A percentile compares a stretch with the other conserved stretches of the same genome.
Conservation (phyloP, 2,797 vertebrate species). For the Sebastes iracundus region DNA sequence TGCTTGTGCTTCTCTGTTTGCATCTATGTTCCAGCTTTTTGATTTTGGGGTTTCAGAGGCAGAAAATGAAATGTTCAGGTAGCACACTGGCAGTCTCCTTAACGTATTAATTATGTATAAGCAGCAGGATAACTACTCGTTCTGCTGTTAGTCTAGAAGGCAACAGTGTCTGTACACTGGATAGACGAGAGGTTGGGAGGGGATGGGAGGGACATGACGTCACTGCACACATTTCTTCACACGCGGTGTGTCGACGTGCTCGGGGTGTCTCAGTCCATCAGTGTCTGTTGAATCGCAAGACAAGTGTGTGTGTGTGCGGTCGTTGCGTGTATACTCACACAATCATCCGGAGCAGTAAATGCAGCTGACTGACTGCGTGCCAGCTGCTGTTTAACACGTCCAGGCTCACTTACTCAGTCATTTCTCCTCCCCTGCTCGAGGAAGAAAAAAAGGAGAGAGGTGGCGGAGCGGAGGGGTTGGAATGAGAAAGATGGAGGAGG, state of each 20-base stretch:
- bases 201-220: conserved; percentile 55
- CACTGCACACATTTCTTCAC: conserved; percentile 65
- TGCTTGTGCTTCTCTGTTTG: conserved; percentile 31
- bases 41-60: conserved; percentile 48
- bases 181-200: conserved; percentile 57
- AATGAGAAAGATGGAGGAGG: conserved; percentile 26
- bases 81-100: conserved; percentile 42
- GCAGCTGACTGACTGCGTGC: conserved; percentile 66
- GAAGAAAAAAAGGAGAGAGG: conserved; percentile 40
- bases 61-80: conserved; percentile 60
- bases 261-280: conserved; percentile 52
- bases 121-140: conserved; percentile 51
- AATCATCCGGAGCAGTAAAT: conserved; percentile 61
- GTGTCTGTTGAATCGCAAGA: conserved; percentile 53
- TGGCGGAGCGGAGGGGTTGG: conserved; percentile 25
- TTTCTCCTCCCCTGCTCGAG: conserved; percentile 33
- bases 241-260: conserved; percentile 40
- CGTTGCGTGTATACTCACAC: conserved; percentile 30
- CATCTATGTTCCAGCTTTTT: conserved; percentile 23
- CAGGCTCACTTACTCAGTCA: conserved; percentile 59
- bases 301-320: conserved; percentile 27
- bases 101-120: conserved; percentile 71
- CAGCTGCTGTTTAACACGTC: conserved; percentile 75
- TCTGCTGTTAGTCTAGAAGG: conserved; percentile 53
- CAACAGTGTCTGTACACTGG: conserved; percentile 43